Percentiles rank a stretch among this genome's conserved stretches.
These are phyloP conservation scores for Clarias magur DNA, from an alignment of 2,113 vertebrate genomes.

Conservation along the genomic window DNA sequence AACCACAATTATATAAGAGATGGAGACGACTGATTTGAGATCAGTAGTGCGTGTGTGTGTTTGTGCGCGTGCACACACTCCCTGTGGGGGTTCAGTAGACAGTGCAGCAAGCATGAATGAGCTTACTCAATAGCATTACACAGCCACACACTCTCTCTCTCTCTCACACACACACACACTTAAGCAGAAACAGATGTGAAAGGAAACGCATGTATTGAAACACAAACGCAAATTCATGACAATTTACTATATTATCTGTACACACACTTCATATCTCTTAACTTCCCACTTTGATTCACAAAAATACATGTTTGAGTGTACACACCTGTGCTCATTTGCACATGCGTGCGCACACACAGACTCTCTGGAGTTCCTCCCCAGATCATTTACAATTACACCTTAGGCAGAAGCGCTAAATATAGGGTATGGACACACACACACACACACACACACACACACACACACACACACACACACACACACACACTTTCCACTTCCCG, in stretches of 20 bases:
- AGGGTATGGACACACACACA: constrained; percentile 7
- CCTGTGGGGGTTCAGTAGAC: constrained; percentile 5
- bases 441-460: constrained; percentile 7
- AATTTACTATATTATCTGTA: neutral
- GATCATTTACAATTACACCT: constrained; percentile 45
- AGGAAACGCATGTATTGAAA: neutral
- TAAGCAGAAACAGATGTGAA: neutral
- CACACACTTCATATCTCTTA: neutral
- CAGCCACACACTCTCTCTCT: neutral
- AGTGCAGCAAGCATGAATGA: neutral
- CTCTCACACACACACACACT: neutral
- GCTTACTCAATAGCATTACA: constrained; percentile 15
- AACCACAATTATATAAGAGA: constrained; percentile 5
- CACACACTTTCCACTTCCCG: neutral
- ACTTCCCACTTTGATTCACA: neutral
- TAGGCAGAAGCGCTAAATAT: constrained; percentile 40
- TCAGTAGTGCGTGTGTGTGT: neutral
- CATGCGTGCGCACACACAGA: neutral
- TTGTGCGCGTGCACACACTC: neutral
- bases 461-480: neutral
- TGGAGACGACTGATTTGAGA: neutral
- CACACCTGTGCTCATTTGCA: neutral
- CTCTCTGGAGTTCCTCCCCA: neutral
- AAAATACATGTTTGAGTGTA: neutral
- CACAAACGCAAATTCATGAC: neutral